Conservation (phyloP, 2,888 invertebrate genomes). For the Tenthredo distinguenda region DNA sequence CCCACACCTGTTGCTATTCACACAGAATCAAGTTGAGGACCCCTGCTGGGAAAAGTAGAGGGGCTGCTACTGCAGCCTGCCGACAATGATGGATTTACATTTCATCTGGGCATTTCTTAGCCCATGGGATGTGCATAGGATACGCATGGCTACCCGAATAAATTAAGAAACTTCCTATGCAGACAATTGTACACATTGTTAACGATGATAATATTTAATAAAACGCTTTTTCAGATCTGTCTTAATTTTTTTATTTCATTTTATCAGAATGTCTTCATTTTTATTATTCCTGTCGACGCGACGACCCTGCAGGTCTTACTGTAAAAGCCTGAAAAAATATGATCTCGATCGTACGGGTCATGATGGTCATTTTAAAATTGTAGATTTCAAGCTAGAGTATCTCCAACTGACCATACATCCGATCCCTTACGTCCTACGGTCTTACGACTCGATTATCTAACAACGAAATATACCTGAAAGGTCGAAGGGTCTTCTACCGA, state of each 20-base stretch:
- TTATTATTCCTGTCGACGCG: background rate
- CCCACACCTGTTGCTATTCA: conserved; percentile 49
- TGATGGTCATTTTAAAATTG: background rate
- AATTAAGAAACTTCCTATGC: background rate
- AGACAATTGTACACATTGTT: background rate
- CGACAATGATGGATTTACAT: conserved; percentile 18
- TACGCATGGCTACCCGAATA: background rate
- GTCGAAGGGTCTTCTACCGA: background rate
- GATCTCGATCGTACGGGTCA: background rate
- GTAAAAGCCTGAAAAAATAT: background rate
- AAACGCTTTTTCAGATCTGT: background rate
- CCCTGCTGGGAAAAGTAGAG: conserved; percentile 11
- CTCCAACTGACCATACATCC: background rate
- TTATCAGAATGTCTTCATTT: background rate
- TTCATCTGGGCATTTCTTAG: conserved; percentile 6
- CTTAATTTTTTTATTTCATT: background rate
- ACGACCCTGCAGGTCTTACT: background rate
- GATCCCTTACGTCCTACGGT: background rate
- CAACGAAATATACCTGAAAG: background rate
- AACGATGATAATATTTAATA: background rate
- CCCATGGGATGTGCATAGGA: background rate
- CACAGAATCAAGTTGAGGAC: conserved; percentile 37
- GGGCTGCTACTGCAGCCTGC: background rate
- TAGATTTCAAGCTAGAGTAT: background rate
- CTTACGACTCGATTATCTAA: background rate